Percentiles rank a stretch among this genome's conserved stretches.
phyloP scores from a whole-genome alignment of 2,888 invertebrate species.

The Eumacrocentrus americanus region DNA sequence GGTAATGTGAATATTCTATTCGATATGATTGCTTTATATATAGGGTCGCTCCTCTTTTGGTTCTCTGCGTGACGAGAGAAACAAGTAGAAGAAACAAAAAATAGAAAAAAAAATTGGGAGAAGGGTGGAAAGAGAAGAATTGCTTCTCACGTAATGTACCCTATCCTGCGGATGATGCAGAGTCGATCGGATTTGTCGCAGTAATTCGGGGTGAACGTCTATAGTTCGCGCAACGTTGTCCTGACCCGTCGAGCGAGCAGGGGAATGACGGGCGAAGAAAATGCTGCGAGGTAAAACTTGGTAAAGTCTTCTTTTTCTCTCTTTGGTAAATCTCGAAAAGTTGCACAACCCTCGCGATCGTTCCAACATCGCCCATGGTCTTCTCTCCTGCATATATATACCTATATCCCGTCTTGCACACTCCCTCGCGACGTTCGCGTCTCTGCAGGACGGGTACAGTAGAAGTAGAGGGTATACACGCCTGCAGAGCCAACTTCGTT shows the following conservation, averaged over 20 bases:
- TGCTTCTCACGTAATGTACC: not conserved
- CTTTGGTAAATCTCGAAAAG: constrained; percentile 39
- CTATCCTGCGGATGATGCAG: constrained; percentile 25
- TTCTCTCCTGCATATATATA: constrained; percentile 13
- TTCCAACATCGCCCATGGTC: constrained; percentile 24
- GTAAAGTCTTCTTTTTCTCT: constrained; percentile 18
- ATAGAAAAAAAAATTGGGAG: not conserved
- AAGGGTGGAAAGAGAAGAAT: not conserved
- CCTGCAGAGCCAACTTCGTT: not conserved
- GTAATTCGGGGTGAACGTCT: constrained; percentile 37
- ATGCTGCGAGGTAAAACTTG: not conserved
- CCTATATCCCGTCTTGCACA: not conserved
- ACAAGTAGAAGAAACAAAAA: no score
- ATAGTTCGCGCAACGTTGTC: constrained; percentile 20
- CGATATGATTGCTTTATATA: not conserved
- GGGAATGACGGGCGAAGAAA: not conserved
- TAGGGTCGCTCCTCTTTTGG: not conserved
- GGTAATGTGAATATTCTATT: not conserved
- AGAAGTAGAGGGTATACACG: not conserved
- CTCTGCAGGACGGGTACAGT: no score
- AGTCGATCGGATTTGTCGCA: constrained; percentile 35
- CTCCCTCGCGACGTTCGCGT: not conserved
- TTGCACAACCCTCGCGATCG: constrained; percentile 36
- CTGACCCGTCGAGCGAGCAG: constrained; percentile 10
- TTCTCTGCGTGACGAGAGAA: not conserved